Evolutionary conservation across 2,113 vertebrate genomes (phyloP).

Genomic region (Syngnathoides biaculeatus): DNA sequence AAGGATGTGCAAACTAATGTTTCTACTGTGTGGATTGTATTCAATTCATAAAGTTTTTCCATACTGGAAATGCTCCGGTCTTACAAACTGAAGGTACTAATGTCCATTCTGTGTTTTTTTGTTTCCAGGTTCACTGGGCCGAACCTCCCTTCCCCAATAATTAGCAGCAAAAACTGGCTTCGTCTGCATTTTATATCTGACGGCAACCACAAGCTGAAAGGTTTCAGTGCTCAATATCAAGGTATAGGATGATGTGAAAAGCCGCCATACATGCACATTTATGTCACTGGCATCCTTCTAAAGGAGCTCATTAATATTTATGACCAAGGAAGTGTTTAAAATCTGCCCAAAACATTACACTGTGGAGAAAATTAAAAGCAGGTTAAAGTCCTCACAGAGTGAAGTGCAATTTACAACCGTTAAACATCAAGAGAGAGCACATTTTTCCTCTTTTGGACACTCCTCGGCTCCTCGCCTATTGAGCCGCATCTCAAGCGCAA

Average conservation of each 20-base stretch:
- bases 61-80: slow-evolving; percentile 4
- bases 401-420: not conserved
- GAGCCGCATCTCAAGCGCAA: not conserved
- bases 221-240: slow-evolving; percentile 97
- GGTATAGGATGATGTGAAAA: slow-evolving; percentile 67
- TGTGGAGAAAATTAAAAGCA: not conserved
- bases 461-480: not conserved
- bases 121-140: slow-evolving; percentile 88
- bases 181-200: slow-evolving; percentile 93
- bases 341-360: not conserved
- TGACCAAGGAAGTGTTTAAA: not conserved
- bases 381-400: not conserved
- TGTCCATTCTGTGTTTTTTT: slow-evolving; percentile 6
- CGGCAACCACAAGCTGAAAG: slow-evolving; percentile 92
- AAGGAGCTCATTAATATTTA: not conserved
- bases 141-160: slow-evolving; percentile 91
- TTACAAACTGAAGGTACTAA: not conserved
- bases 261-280: not conserved
- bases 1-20: not conserved
- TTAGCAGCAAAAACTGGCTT: slow-evolving; percentile 99
- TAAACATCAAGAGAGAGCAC: not conserved
- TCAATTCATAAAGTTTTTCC: not conserved
- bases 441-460: not conserved
- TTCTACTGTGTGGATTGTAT: not conserved
- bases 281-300: not conserved